Base-by-base conservation (phyloP, 2,888 invertebrate genomes). In the Tyria jacobaeae region DNA sequence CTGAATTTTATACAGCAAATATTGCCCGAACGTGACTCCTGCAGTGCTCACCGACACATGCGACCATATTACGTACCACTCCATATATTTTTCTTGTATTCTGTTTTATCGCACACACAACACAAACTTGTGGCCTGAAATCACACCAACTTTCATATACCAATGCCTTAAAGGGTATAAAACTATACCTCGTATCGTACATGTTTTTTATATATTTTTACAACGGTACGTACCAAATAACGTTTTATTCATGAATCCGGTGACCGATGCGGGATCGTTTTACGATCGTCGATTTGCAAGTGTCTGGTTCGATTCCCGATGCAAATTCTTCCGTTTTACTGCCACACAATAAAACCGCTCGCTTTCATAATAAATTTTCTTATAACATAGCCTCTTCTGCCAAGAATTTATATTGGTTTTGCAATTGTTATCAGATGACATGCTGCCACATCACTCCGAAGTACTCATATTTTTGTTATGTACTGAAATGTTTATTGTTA, bases 1-100 rank as follows among this genome's bases (percentile, higher is more conserved):
- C 85, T 87, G 86, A 89, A 89, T 89, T 89, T 90, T 86, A 88
- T 84, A 81, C 82, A 73, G 85, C 87, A 91, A 91, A 91, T 91
- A 92, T 91, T 91, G 88, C 81, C 87, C 44, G 89, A 89, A 92
- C 91, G 92, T 91, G 91, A 87, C 89, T 86, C 81, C 74, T 77
- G 82, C 78, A 80, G 73, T 75, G 71, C 78, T 81, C 74, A 71
- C 71, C 63, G 66, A 77, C 66, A 72, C 69, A 73, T 66, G 62
- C 64, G 71, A 17, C 64, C 54, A 50, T 52, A 74, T 71, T 60
- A 64, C 56, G 48, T 64, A 49, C 44, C 61, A 59, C 48, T 64
- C 27, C 54, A 35, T 24, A 27, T 50, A 65, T 69, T 62, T 60
- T 58, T 55, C 58, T 64, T 64, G 41, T 60, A 35, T 57, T 52